Evolutionary conservation across 2,797 vertebrate genomes (phyloP), one percentile per base, ranked within the genome.

Genomic region (Hipposideros larvatus): DNA sequence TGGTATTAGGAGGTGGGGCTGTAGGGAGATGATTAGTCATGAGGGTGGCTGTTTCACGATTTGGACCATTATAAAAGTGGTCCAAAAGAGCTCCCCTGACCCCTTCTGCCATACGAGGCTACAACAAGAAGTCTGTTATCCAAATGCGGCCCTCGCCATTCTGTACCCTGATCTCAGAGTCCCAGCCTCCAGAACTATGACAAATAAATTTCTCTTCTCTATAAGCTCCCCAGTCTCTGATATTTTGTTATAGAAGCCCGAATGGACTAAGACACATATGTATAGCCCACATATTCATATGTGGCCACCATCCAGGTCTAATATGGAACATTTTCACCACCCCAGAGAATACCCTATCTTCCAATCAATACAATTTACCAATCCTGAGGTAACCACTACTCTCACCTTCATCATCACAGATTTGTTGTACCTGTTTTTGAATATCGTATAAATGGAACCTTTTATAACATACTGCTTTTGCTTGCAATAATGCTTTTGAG

Each of bases 401-500:
- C 53, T 80, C 66, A 85, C 11, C 83, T 88, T 87, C 75, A 71
- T 87, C 28, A 1, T 24, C 43, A 37, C 18, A 74, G 21, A 91
- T 31, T 86, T 48, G 31, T 75, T 92, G 87, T 34, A 48, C 21
- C 59, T 84, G 7, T 14, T 90, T 74, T 63, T 68, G 4, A 90
- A 68, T 31, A 48, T 79, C 79, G 53, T 43, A 68, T 78, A 86
- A 93, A 74, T 73, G 31, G 53, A 92, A 24, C 59, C 13, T 70
- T 48, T 34, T 41, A 26, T 2, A 55, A 37, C 16, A 1, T 28
- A 55, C 28, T 73, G 65, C 19, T 78, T 55, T 83, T 73, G 46
- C 61, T 74, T 31, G 31, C 63, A 94, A 77, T 63, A 43, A 70
- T 65, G 43, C 21, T 89, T 89, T 78, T 63, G 63, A 95, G 57